Conservation (phyloP, 2,113 vertebrate species). For the Dicrurus megarhynchus region DNA sequence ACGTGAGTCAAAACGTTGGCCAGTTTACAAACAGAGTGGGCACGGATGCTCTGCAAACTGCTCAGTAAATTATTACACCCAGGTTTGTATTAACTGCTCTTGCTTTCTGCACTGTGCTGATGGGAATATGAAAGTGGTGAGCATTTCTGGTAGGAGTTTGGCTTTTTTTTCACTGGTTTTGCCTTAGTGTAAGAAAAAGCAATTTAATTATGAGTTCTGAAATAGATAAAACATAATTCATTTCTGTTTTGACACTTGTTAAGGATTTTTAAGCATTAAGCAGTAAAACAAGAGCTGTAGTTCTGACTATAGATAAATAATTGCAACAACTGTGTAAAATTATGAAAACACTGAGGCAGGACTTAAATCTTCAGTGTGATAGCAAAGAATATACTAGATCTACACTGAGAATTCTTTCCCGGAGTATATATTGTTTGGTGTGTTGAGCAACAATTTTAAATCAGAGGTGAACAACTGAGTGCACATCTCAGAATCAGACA, state of each 20-base stretch:
- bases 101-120: neutral
- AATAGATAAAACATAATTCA: neutral
- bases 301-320: neutral
- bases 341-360: neutral
- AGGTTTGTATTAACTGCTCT: neutral
- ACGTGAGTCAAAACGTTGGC: neutral
- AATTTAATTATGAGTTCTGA: neutral
- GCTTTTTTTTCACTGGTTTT: neutral
- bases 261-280: conserved; percentile 34
- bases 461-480: neutral
- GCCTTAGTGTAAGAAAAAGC: neutral
- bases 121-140: neutral
- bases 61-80: conserved; percentile 4
- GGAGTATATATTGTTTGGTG: neutral
- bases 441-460: neutral
- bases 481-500: neutral
- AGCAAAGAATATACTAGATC: neutral
- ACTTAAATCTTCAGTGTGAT: neutral
- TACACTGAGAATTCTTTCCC: neutral
- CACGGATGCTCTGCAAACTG: neutral
- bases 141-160: neutral
- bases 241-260: conserved; percentile 10
- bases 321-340: neutral
- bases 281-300: neutral
- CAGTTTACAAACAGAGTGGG: neutral